Evolutionary conservation across 2,888 invertebrate genomes (phyloP).

Genomic region (Scelioninae gen. 2): DNA sequence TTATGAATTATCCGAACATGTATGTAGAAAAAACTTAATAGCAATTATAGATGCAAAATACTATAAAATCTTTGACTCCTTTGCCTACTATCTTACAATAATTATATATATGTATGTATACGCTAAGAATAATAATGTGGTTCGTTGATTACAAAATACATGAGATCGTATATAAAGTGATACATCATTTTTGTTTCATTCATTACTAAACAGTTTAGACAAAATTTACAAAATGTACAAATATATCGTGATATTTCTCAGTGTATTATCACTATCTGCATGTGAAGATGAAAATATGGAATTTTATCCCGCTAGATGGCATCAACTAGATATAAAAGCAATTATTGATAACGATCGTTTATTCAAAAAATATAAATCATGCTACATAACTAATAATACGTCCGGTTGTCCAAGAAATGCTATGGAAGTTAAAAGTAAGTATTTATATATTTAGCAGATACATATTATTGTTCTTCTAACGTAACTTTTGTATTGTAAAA

Average conservation of each 20-base stretch:
- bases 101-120: too few species aligned
- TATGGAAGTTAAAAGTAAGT: slow-evolving; percentile 60
- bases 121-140: too few species aligned
- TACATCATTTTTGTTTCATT: not conserved
- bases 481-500: too few species aligned
- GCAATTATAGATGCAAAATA: too few species aligned
- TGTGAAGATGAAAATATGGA: slow-evolving; percentile 8
- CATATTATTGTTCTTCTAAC: too few species aligned
- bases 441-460: too few species aligned
- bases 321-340: slow-evolving; percentile 53
- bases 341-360: slow-evolving; percentile 61
- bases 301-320: slow-evolving; percentile 58
- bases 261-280: slow-evolving; percentile 1
- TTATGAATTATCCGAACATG: too few species aligned
- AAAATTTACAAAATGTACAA: not conserved
- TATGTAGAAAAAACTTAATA: too few species aligned
- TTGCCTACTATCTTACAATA: too few species aligned
- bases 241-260: slow-evolving; percentile 1
- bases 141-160: too few species aligned
- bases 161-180: slow-evolving; percentile 11
- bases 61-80: too few species aligned
- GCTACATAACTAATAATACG: slow-evolving; percentile 41
- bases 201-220: not conserved
- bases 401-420: slow-evolving; percentile 59
- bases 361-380: slow-evolving; percentile 61